Percentiles rank a stretch among this genome's conserved stretches.
These are phyloP conservation scores for Telenomus remus DNA, from an alignment of 1,140 invertebrate species.

Conservation along the genomic window DNA sequence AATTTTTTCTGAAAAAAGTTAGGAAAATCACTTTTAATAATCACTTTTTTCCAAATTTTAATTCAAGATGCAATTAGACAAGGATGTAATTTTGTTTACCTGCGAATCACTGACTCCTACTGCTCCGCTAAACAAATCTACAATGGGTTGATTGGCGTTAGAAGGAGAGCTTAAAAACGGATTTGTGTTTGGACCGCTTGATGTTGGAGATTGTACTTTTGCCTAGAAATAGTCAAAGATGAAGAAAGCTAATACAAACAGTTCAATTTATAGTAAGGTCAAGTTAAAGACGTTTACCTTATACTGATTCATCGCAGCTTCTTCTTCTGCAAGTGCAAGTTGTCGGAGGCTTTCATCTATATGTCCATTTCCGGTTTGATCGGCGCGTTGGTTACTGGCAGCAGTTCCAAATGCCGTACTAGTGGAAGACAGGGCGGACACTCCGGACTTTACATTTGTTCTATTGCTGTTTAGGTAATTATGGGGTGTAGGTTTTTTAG, in stretches of 20 bases:
- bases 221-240: constrained; percentile 76
- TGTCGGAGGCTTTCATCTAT: constrained; percentile 91
- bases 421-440: constrained; percentile 91
- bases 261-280: no score
- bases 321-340: constrained; percentile 94
- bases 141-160: constrained; percentile 80
- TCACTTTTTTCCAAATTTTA: no score
- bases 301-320: constrained; percentile 94
- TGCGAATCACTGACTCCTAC: constrained; percentile 73
- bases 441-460: constrained; percentile 91
- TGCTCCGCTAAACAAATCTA: constrained; percentile 83
- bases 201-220: constrained; percentile 84
- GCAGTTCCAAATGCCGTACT: constrained; percentile 90
- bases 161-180: constrained; percentile 85
- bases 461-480: constrained; percentile 81
- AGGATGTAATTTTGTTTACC: constrained; percentile 53
- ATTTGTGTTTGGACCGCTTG: constrained; percentile 84
- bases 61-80: background rate
- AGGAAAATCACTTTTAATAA: no score
- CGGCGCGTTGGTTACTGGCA: constrained; percentile 83
- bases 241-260: no score
- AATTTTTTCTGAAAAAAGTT: no score
- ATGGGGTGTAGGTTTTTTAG: constrained; percentile 65
- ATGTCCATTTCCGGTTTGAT: constrained; percentile 81
- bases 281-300: constrained; percentile 86